Evolutionary conservation across 2,888 invertebrate genomes (phyloP), one percentile per base, ranked within the genome.

Genomic region (Chloromyia formosa): DNA sequence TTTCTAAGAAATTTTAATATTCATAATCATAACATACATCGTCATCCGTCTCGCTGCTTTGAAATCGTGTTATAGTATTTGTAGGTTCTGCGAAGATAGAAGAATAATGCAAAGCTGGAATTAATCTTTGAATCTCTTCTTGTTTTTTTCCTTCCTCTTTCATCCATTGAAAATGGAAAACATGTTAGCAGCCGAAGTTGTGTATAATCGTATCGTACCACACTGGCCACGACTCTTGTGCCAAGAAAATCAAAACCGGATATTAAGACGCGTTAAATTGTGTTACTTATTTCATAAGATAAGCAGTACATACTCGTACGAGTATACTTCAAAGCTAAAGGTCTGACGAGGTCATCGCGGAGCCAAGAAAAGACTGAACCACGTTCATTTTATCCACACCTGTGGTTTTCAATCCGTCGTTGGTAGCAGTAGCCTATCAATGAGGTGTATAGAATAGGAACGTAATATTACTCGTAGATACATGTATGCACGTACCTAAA

Each of bases 241-340:
- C 42, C 42, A 42, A 9, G 12, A n/a, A 16, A 12, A 22, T 9
- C 23, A 58, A 58, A 58, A 22, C 58, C 58, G 58, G 58, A 58
- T 58, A 58, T 23, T 58, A 16, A 58, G 22, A 58, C 23, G 58
- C 1, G 58, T 58, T 58, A 58, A 58, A 58, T 58, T 58, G 58
- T 58, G 58, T 58, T 58, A 58, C 10, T 58, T 18, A 58, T 20
- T 58, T 10, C 20, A 20, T 23, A 18, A 58, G 58, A 58, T 58
- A 58, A 58, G 58, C 58, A 5, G 14, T 23, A n/a, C n/a, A n/a
- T n/a, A n/a, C n/a, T n/a, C n/a, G n/a, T n/a, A n/a, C n/a, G n/a
- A n/a, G n/a, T n/a, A n/a, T n/a, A n/a, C n/a, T n/a, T 1, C 23
- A 23, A n/a, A 58, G 10, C 10, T 5, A 18, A 58, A 9, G 58